phyloP scores from a whole-genome alignment of 1,140 invertebrate species.

The Halesus radiatus region DNA sequence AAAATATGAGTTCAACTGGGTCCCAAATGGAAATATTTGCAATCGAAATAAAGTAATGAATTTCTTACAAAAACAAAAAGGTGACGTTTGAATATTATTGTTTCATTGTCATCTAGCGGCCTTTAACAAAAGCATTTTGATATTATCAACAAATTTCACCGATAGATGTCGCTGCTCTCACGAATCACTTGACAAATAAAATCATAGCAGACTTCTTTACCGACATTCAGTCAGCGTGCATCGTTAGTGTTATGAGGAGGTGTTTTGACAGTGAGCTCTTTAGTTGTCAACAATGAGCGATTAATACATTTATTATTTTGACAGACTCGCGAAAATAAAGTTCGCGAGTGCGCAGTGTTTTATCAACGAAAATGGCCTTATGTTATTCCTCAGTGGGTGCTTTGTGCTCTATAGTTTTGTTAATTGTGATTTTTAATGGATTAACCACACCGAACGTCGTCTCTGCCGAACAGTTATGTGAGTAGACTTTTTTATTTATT shows the following conservation, averaged over 20 bases:
- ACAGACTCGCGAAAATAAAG: conserved; percentile 27
- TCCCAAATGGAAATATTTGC: too few relatives aligned
- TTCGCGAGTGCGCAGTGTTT: conserved; percentile 19
- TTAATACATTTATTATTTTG: conserved; percentile 35
- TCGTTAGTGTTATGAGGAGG: conserved; percentile 1
- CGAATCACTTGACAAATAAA: background rate
- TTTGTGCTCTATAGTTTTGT: conserved; percentile 29
- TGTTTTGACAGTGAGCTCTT: conserved; percentile 29
- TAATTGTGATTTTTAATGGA: conserved; percentile 28
- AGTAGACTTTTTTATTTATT: conserved; percentile 19
- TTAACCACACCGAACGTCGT: conserved; percentile 12
- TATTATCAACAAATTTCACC: background rate
- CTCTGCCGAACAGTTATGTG: conserved; percentile 23
- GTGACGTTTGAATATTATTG: background rate
- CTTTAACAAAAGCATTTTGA: background rate
- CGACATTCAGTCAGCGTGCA: conserved; percentile 8
- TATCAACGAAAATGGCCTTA: conserved; percentile 27
- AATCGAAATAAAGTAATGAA: too few relatives aligned
- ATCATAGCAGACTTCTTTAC: background rate
- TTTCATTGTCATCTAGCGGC: conserved; percentile 6
- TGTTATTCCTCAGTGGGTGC: conserved; percentile 1
- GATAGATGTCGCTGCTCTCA: background rate
- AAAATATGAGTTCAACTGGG: too few relatives aligned
- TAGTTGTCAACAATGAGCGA: conserved; percentile 40
- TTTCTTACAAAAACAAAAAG: too few relatives aligned